These are phyloP conservation scores for Opisthocomus hoazin DNA, from an alignment of 2,113 vertebrate genomes.

Conservation along the genomic window DNA sequence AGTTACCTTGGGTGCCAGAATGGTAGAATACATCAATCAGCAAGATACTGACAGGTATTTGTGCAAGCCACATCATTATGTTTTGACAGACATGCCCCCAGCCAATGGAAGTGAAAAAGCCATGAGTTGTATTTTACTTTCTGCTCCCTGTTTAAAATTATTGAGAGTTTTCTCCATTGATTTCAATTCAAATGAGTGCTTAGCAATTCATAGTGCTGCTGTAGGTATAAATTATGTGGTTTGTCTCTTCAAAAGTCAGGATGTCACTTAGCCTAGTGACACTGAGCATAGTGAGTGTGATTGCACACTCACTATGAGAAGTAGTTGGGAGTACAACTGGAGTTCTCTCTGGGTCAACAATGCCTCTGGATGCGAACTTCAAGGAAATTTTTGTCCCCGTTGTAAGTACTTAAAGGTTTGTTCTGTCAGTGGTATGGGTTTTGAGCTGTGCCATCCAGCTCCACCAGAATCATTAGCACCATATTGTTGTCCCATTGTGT, in stretches of 20 bases:
- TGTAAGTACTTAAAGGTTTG: neutral
- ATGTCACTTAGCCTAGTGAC: neutral
- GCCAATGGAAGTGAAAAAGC: neutral
- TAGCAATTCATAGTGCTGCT: neutral
- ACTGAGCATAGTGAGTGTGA: neutral
- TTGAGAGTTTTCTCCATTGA: neutral
- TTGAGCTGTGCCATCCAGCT: neutral
- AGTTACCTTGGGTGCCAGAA: neutral
- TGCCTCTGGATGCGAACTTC: neutral
- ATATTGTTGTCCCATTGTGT: neutral
- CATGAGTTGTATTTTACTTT: neutral
- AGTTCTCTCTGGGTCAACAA: neutral
- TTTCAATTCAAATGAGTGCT: neutral
- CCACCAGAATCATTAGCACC: neutral
- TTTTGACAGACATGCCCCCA: neutral
- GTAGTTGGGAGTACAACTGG: neutral
- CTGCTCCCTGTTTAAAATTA: neutral
- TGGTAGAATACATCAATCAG: neutral
- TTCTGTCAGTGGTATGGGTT: neutral
- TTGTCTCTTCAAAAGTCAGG: neutral
- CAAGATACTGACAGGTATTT: neutral
- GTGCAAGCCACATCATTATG: neutral
- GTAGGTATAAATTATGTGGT: neutral
- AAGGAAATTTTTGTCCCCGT: neutral
- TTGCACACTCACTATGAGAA: neutral